Evolutionary conservation across 2,888 invertebrate genomes (phyloP), one percentile per base, ranked within the genome.

Genomic region (Rugalucina vietnamica): DNA sequence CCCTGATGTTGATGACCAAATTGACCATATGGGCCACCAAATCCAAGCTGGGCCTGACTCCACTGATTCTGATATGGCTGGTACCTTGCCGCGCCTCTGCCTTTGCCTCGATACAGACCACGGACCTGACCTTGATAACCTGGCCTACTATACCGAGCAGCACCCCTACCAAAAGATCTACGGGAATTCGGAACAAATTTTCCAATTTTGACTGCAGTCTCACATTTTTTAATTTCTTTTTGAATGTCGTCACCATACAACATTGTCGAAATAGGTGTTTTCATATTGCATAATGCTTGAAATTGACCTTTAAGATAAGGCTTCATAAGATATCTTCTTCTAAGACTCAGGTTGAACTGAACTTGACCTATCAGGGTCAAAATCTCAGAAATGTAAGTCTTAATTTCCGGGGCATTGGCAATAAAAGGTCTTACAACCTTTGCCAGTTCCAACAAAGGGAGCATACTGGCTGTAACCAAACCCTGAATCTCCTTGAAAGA

Each of bases 171-270:
- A n/a, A n/a, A n/a, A n/a, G n/a, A n/a, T n/a, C n/a, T n/a, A n/a
- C n/a, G n/a, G n/a, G n/a, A n/a, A n/a, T n/a, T n/a, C n/a, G n/a
- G n/a, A n/a, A n/a, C n/a, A n/a, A n/a, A n/a, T n/a, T n/a, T n/a
- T n/a, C n/a, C n/a, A n/a, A n/a, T n/a, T n/a, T n/a, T n/a, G n/a
- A n/a, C n/a, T n/a, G n/a, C n/a, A n/a, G 73, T 73, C 5, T 73
- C 73, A 29, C 73, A 73, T 24, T 73, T 73, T 29, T 73, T 73
- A 4, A 73, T 39, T 43, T 73, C 73, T 43, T 49, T 73, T 27
- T 32, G 32, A 24, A 73, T 32, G 24, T 73, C 73, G 49, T 73
- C 73, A 3, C 73, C 73, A 73, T 43, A 73, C n/a, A n/a, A n/a
- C n/a, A n/a, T n/a, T 5, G 27, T 10, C 32, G 73, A 29, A 43